Percentiles rank a stretch among this genome's conserved stretches.
Evolutionary conservation across 1,140 invertebrate species (phyloP).

Genomic region (Anthonomus grandis): DNA sequence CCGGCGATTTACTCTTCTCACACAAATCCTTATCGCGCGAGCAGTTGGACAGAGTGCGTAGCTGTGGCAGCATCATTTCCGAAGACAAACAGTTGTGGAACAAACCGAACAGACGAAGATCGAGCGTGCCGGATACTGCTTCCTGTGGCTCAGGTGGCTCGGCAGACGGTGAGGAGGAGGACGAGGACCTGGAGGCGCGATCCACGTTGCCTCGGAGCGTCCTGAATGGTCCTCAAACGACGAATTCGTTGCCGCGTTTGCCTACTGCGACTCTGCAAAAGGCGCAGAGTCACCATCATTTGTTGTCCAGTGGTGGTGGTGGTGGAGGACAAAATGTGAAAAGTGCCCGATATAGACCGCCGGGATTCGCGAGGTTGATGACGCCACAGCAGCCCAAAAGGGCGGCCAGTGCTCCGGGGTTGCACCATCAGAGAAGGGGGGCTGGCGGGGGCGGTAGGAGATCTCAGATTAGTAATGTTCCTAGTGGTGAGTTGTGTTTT

Average conservation of each 20-base stretch:
- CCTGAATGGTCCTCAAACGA: conserved; percentile 58
- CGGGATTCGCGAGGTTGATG: conserved; percentile 65
- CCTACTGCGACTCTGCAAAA: conserved; percentile 67
- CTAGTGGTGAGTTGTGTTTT: conserved; percentile 51
- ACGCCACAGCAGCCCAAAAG: conserved; percentile 56
- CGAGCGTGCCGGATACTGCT: conserved; percentile 67
- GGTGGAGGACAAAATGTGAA: conserved; percentile 69
- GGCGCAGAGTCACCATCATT: conserved; percentile 63
- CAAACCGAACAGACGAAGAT: conserved; percentile 56
- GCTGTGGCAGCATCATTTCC: conserved; percentile 74
- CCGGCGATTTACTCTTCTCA: conserved; percentile 69
- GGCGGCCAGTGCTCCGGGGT: conserved; percentile 67
- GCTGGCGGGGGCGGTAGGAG: no score
- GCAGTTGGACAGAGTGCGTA: conserved; percentile 69
- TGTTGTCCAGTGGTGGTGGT: no score
- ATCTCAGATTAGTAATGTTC: conserved; percentile 55
- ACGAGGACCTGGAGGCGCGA: conserved; percentile 53
- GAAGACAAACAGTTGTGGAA: conserved; percentile 57
- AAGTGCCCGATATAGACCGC: conserved; percentile 80
- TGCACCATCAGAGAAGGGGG: conserved; percentile 58
- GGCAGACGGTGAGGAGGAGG: conserved; percentile 63
- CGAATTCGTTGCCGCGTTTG: conserved; percentile 70
- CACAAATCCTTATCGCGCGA: conserved; percentile 72
- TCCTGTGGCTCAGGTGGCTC: conserved; percentile 61
- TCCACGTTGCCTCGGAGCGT: conserved; percentile 65